Conservation (phyloP, 1,140 invertebrate species). For the Yoshiicerus persimilis region DNA sequence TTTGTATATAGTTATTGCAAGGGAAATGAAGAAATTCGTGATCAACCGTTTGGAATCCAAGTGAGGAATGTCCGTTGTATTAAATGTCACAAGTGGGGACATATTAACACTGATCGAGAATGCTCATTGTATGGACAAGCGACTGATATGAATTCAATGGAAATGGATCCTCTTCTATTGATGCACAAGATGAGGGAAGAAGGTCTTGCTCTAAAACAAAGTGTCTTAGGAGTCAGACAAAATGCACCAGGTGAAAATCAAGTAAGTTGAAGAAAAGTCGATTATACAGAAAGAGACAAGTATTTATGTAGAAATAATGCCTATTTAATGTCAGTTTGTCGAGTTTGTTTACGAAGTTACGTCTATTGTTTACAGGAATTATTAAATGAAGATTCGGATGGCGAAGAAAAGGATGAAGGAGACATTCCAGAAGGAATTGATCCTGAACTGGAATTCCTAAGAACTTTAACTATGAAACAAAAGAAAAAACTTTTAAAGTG, state of each 20-base stretch:
- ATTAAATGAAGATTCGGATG: slow-evolving; percentile 52
- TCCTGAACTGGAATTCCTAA: slow-evolving; percentile 73
- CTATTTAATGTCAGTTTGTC: slow-evolving; percentile 3
- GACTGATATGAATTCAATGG: slow-evolving; percentile 62
- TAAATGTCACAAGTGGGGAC: slow-evolving; percentile 99
- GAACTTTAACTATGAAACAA: slow-evolving; percentile 79
- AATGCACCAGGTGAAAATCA: slow-evolving; percentile 58
- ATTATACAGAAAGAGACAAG: slow-evolving; percentile 12
- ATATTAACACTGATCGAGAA: slow-evolving; percentile 96
- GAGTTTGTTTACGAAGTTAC: not conserved
- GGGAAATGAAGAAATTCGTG: slow-evolving; percentile 91
- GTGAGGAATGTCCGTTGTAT: slow-evolving; percentile 97
- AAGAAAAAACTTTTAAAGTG: slow-evolving; percentile 87
- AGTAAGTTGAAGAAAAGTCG: slow-evolving; percentile 48
- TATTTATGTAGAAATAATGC: slow-evolving; percentile 22
- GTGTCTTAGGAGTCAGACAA: slow-evolving; percentile 64
- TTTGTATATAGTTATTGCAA: slow-evolving; percentile 78
- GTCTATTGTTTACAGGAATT: slow-evolving; percentile 51
- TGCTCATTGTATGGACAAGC: slow-evolving; percentile 90
- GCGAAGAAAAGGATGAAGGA: slow-evolving; percentile 64
- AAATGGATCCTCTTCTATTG: slow-evolving; percentile 70
- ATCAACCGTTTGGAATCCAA: slow-evolving; percentile 98
- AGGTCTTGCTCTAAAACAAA: slow-evolving; percentile 83
- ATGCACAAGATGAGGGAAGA: slow-evolving; percentile 90
- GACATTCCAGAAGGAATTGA: slow-evolving; percentile 49